Base-by-base conservation (phyloP, 2,113 vertebrate species). In the Protobothrops mucrosquamatus region DNA sequence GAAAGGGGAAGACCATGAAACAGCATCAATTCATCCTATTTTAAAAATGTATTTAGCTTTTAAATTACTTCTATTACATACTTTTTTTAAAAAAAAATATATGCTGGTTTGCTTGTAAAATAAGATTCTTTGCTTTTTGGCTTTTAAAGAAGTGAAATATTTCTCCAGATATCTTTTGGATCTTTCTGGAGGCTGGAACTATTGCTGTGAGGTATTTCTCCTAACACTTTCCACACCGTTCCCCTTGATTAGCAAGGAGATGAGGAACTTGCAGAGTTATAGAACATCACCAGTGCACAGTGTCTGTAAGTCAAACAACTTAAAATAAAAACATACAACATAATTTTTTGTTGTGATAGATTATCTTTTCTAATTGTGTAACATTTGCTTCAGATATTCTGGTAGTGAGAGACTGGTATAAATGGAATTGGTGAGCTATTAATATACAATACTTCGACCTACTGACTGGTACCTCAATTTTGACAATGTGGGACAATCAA, bases 301-400 rank as follows among this genome's bases (percentile, higher is more conserved):
- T 96, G 94, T 97, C 97, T 97, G 96, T 96, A 94, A 92, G 29
- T 88, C 89, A 95, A 95, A 92, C 95, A 95, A 93, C 93, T 96
- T 95, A 89, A 92, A 98, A 98, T 98, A 98, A 98, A 98, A 95
- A 94, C 96, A 92, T 97, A 94, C 93, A 92, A 96, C 95, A 95
- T 94, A 92, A 81, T 52, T 0, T 2, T 34, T 54, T 87, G 34
- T 89, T 87, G 56, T 89, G 74, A 89, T 85, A 87, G 24, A 15
- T 43, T 89, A 46, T 48, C 15, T n/a, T 48, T 26, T 92, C 10
- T 0, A 0, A 29, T 92, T 0, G 0, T 89, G 29, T 91, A 88
- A 0, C 1, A 46, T 29, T 51, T 12, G 26, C 34, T 29, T 85
- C 15, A 43, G 18, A 24, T 12, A 6, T 56, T 46, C 48, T 74